Percentiles rank a stretch among this genome's conserved stretches.
phyloP scores from a whole-genome alignment of 2,797 vertebrate species.

The Lagorchestes hirsutus region DNA sequence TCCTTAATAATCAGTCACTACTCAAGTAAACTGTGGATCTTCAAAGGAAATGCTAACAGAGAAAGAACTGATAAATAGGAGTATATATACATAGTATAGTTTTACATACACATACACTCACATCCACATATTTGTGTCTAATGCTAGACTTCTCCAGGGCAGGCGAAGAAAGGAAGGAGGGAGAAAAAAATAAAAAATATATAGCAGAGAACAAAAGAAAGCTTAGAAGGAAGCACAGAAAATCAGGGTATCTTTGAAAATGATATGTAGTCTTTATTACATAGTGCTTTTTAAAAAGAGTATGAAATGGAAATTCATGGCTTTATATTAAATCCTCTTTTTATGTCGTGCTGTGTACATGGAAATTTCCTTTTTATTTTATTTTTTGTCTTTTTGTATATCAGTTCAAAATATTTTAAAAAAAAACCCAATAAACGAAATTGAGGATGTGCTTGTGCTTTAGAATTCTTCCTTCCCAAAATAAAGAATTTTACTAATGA shows the following conservation, averaged over 20 bases:
- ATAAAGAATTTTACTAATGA: not conserved
- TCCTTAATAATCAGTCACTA: constrained; percentile 1
- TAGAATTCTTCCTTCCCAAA: not conserved
- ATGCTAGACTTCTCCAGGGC: not conserved
- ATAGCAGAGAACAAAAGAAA: not conserved
- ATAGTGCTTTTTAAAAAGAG: not conserved
- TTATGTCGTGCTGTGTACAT: not conserved
- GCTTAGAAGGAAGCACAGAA: not conserved
- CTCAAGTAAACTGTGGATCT: not conserved
- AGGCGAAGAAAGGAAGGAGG: not conserved
- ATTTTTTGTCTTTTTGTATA: not conserved
- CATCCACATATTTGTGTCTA: not conserved
- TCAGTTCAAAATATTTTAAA: not conserved
- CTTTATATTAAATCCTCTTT: not conserved
- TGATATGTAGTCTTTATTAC: not conserved
- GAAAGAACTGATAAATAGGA: not conserved
- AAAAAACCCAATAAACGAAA: not conserved
- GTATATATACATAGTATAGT: not conserved
- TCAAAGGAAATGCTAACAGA: not conserved
- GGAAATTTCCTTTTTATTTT: not conserved
- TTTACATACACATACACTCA: not conserved
- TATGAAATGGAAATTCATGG: not conserved
- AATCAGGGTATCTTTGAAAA: not conserved
- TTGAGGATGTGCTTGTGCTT: not conserved
- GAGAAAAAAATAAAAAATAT: not conserved